Evolutionary conservation across 1,140 invertebrate genomes (phyloP).

Genomic region (Atopsyche davidsoni): DNA sequence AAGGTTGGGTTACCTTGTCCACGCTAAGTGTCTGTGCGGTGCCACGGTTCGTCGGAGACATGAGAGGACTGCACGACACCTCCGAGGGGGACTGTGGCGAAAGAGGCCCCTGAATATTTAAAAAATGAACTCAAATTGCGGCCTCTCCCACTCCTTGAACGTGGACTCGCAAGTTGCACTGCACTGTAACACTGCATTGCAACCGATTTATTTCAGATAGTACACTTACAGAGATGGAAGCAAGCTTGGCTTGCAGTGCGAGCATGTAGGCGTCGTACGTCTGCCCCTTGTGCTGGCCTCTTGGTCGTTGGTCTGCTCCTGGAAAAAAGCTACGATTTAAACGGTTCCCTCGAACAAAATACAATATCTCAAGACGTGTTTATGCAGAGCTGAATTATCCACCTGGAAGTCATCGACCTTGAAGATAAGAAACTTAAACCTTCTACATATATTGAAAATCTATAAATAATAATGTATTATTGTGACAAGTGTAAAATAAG

Average conservation of each 20-base stretch:
- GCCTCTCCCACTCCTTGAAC: too few relatives aligned
- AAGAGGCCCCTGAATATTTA: constrained; percentile 35
- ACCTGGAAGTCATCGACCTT: too few relatives aligned
- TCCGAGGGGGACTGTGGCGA: constrained; percentile 46
- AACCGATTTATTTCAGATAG: background rate
- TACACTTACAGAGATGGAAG: constrained; percentile 47
- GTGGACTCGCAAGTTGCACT: too few relatives aligned
- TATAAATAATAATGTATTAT: too few relatives aligned
- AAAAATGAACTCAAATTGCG: background rate
- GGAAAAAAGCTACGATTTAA: too few relatives aligned
- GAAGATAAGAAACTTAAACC: too few relatives aligned
- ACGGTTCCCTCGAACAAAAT: too few relatives aligned
- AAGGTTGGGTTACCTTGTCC: constrained; percentile 21
- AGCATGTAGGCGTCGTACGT: constrained; percentile 54
- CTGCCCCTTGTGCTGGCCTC: constrained; percentile 50
- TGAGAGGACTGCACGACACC: constrained; percentile 40
- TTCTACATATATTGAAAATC: too few relatives aligned
- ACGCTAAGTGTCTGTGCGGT: constrained; percentile 22
- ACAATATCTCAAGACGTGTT: too few relatives aligned
- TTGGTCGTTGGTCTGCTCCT: constrained; percentile 38
- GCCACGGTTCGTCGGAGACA: constrained; percentile 41
- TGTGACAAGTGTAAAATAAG: too few relatives aligned
- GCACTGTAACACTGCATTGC: too few relatives aligned
- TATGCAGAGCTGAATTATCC: too few relatives aligned
- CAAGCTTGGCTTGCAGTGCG: constrained; percentile 52